phyloP scores from a whole-genome alignment of 1,140 invertebrate species.

The Lepidurus packardi region DNA sequence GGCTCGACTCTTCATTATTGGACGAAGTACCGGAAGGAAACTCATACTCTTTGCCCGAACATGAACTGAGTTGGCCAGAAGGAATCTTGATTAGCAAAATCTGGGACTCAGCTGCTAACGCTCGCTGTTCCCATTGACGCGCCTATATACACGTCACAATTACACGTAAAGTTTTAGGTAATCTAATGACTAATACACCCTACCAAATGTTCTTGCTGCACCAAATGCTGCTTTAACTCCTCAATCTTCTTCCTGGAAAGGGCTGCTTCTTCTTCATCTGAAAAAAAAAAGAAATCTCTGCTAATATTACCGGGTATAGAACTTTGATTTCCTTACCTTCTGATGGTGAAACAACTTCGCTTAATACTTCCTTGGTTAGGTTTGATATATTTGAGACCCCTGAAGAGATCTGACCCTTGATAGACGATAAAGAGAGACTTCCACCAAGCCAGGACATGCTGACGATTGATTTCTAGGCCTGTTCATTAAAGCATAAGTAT shows the following conservation, averaged over 20 bases:
- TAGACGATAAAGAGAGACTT: not conserved
- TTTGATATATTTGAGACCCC: constrained; percentile 11
- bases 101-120: not conserved
- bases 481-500: too few species aligned
- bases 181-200: not conserved
- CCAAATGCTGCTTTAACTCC: not conserved
- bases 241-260: constrained; percentile 2
- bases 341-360: not conserved
- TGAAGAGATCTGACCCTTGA: not conserved
- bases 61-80: not conserved
- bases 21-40: constrained; percentile 7
- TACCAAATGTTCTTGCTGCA: not conserved
- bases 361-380: not conserved
- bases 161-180: not conserved
- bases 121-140: not conserved
- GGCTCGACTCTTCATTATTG: not conserved
- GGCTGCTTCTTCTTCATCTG: not conserved
- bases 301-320: not conserved
- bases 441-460: not conserved
- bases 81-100: not conserved
- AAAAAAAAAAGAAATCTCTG: not conserved
- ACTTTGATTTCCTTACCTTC: not conserved
- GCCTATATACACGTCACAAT: not conserved
- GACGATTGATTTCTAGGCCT: not conserved
- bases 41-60: not conserved